Base-by-base conservation (phyloP, 2,797 vertebrate genomes). In the Galaxias olidus region DNA sequence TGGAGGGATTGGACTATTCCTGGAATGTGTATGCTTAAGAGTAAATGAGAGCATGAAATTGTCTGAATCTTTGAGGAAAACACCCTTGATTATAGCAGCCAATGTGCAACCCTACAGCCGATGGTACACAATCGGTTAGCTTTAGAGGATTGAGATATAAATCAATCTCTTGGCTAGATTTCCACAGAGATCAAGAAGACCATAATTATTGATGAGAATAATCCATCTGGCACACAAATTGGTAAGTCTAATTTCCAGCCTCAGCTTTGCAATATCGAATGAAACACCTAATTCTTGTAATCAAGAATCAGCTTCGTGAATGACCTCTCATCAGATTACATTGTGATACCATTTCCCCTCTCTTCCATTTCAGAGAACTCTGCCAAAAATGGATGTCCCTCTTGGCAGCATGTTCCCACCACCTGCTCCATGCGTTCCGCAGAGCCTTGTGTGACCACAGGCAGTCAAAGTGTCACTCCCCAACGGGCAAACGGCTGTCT, bases 401-500 rank as follows among this genome's bases (percentile, higher is more conserved):
- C 50, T 64, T 83, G 82, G 85, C 82, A 80, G 61, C 56, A 15
- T 73, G 74, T 69, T 64, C 15, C 13, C 45, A 56, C 83, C 86
- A 85, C 79, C 85, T 89, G 86, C 75, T 84, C 83, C 8, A 53
- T 65, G 72, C 65, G 63, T 41, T 59, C 73, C 72, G 69, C 65
- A 7, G 62, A 63, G 78, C 62, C 72, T 68, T 6, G 73, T 43
- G 43, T 60, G 72, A 83, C 81, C 79, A 76, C 61, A 68, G 61
- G 77, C 80, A 71, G 71, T 78, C 83, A 75, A 67, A 72, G 74
- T 56, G 70, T 76, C 61, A 75, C 77, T 79, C 60, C 65, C 78
- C 75, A 66, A 51, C 63, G 71, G 86, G 84, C 75, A 77, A 80
- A 72, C 44, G 82, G 73, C 78, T 85, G 79, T 84, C 75, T 74